Conservation (phyloP, 1,140 invertebrate genomes). For the Tribolium madens region DNA sequence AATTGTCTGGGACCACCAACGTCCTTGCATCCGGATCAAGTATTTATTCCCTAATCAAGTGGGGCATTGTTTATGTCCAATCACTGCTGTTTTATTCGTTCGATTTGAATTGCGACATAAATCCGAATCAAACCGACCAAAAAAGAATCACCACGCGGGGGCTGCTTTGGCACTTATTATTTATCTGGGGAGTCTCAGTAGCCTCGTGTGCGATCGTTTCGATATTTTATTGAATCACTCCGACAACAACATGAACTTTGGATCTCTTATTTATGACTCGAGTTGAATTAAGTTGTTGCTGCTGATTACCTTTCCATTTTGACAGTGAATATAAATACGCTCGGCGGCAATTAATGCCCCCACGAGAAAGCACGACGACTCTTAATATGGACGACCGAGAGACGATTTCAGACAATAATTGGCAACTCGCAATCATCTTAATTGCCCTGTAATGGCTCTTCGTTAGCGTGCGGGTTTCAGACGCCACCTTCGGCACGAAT, state of each 20-base stretch:
- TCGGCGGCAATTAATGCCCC: slow-evolving; percentile 31
- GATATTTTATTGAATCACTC: slow-evolving; percentile 26
- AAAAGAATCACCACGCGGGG: slow-evolving; percentile 48
- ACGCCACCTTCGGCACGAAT: neutral
- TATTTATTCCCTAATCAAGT: slow-evolving; percentile 58
- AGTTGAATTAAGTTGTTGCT: slow-evolving; percentile 52
- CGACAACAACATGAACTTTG: slow-evolving; percentile 20
- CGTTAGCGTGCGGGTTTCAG: slow-evolving; percentile 10
- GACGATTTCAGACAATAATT: slow-evolving; percentile 28
- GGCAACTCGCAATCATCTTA: slow-evolving; percentile 14
- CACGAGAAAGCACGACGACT: slow-evolving; percentile 11
- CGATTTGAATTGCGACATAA: slow-evolving; percentile 59
- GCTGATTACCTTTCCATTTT: slow-evolving; percentile 53
- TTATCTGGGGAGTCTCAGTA: neutral
- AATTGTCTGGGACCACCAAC: slow-evolving; percentile 58
- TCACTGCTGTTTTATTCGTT: slow-evolving; percentile 51
- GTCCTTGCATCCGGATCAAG: slow-evolving; percentile 47
- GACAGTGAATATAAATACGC: slow-evolving; percentile 43
- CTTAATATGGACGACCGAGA: slow-evolving; percentile 17
- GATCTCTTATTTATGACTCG: slow-evolving; percentile 48
- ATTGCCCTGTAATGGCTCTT: slow-evolving; percentile 6
- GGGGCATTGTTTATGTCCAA: slow-evolving; percentile 57
- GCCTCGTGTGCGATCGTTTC: slow-evolving; percentile 23
- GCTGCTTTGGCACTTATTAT: neutral
- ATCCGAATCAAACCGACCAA: slow-evolving; percentile 33